Evolutionary conservation across 2,797 vertebrate genomes (phyloP).

Genomic region (Bradypodion ventrale): DNA sequence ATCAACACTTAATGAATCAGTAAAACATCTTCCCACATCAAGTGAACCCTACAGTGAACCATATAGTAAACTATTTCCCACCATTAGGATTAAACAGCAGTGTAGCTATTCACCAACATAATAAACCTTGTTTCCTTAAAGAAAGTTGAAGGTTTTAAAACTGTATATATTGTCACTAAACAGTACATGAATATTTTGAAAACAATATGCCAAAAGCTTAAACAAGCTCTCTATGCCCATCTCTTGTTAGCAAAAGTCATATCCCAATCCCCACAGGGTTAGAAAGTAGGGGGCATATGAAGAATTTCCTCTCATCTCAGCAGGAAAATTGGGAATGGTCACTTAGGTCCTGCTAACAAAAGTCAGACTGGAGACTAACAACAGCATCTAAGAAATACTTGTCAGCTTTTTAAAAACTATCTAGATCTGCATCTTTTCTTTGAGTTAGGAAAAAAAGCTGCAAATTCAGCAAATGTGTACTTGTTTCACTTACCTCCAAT

Average conservation of each 20-base stretch:
- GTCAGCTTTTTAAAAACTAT: not conserved
- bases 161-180: not conserved
- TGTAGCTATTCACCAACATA: not conserved
- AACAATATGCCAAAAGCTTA: not conserved
- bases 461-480: slow-evolving; percentile 1
- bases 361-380: not conserved
- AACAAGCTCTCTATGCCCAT: not conserved
- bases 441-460: not conserved
- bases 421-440: no score
- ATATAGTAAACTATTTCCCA: not conserved
- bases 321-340: not conserved
- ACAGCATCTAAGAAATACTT: not conserved
- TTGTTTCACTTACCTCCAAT: slow-evolving; percentile 51
- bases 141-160: not conserved
- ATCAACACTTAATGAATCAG: slow-evolving; percentile 9
- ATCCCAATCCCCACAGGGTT: not conserved
- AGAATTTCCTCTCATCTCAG: slow-evolving; percentile 12
- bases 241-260: not conserved
- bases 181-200: not conserved
- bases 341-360: not conserved
- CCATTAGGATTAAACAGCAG: not conserved
- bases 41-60: not conserved
- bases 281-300: not conserved
- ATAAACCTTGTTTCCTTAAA: not conserved
- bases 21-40: not conserved